Conservation (phyloP, 2,797 vertebrate species). For the Salarias fasciatus region DNA sequence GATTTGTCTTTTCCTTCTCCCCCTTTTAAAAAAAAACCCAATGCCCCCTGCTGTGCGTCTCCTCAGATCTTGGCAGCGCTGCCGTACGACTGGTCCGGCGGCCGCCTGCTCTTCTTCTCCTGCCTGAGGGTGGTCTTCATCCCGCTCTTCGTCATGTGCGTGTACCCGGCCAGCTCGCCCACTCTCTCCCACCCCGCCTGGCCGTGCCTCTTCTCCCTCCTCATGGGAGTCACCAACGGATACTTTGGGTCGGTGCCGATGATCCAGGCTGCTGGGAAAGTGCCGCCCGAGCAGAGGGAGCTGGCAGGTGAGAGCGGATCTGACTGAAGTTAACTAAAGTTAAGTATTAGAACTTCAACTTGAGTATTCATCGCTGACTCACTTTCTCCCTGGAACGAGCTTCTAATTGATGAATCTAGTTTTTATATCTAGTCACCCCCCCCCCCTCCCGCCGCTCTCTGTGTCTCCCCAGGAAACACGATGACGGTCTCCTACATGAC, state of each 20-base stretch:
- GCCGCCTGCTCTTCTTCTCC: slow-evolving; percentile 91
- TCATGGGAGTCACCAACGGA: slow-evolving; percentile 97
- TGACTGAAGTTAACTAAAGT: too few species aligned
- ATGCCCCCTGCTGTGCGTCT: background rate
- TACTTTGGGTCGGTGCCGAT: slow-evolving; percentile 98
- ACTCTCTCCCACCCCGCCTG: slow-evolving; percentile 93
- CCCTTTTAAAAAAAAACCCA: too few species aligned
- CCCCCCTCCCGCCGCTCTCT: too few species aligned
- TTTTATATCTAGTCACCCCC: too few species aligned
- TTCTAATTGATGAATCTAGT: too few species aligned
- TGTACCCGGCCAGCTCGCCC: slow-evolving; percentile 89
- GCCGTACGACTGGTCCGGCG: slow-evolving; percentile 92
- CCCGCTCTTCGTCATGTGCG: slow-evolving; percentile 96
- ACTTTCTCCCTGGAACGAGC: too few species aligned
- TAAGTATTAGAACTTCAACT: too few species aligned
- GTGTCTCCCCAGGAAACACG: slow-evolving; percentile 90
- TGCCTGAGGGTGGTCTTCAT: slow-evolving; percentile 94
- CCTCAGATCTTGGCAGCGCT: slow-evolving; percentile 93
- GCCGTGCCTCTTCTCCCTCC: slow-evolving; percentile 96
- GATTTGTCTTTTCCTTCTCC: background rate
- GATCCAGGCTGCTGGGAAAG: slow-evolving; percentile 95
- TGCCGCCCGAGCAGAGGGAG: slow-evolving; percentile 93
- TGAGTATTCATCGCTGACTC: too few species aligned
- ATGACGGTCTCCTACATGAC: slow-evolving; percentile 99
- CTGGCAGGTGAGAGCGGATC: slow-evolving; percentile 94